phyloP scores from a whole-genome alignment of 2,888 invertebrate species.

The Patella pellucida region DNA sequence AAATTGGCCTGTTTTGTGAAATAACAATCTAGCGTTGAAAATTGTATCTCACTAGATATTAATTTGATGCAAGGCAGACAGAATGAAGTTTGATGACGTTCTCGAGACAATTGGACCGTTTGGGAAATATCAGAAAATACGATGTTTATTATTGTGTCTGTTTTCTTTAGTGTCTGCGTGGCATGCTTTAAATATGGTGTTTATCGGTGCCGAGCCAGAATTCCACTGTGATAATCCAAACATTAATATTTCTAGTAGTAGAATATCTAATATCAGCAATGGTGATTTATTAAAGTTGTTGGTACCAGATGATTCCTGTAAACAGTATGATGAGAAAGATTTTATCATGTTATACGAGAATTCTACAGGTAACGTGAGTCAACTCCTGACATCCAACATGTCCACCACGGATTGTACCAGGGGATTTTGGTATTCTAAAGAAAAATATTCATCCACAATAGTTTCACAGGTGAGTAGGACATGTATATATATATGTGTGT shows the following conservation, averaged over 20 bases:
- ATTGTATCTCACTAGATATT: too few relatives aligned
- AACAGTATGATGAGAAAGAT: conserved; percentile 1
- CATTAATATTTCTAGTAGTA: conserved; percentile 23
- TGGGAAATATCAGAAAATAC: conserved; percentile 87
- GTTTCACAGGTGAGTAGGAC: conserved; percentile 80
- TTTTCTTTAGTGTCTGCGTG: conserved; percentile 92
- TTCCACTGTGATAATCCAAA: conserved; percentile 80
- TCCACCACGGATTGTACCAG: conserved; percentile 56
- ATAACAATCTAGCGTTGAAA: too few relatives aligned
- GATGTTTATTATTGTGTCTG: conserved; percentile 89
- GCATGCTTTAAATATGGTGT: conserved; percentile 92
- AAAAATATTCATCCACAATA: conserved; percentile 80
- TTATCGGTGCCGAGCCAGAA: conserved; percentile 89
- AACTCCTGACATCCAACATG: conserved; percentile 1
- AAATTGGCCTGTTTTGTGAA: too few relatives aligned
- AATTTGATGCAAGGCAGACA: not conserved
- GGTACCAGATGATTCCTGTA: conserved; percentile 7
- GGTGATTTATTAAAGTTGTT: not conserved
- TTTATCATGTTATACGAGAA: not conserved
- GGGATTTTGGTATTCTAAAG: conserved; percentile 83
- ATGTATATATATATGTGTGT: too few relatives aligned
- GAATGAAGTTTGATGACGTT: conserved; percentile 54
- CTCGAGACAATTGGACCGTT: conserved; percentile 89
- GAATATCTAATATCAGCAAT: conserved; percentile 18
- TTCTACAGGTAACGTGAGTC: not conserved